A percentile compares a stretch with the other conserved stretches of the same genome.
Conservation (phyloP, 2,888 invertebrate genomes). For the Deilephila elpenor region DNA sequence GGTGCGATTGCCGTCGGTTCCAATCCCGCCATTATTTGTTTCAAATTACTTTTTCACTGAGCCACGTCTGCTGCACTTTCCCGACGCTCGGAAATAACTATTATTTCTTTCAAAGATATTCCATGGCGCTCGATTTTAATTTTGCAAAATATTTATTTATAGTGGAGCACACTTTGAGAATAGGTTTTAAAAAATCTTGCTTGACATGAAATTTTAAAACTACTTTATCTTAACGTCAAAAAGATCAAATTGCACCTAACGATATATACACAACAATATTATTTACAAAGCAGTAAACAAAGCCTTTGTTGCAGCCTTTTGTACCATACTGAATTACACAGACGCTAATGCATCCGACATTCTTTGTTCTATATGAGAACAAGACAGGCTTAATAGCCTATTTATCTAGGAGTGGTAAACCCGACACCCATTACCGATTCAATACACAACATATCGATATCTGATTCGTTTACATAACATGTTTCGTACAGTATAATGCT, state of each 20-base stretch:
- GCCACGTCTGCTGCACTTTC: constrained; percentile 12
- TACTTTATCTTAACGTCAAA: too few relatives aligned
- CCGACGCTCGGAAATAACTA: not conserved
- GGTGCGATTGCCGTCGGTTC: constrained; percentile 2
- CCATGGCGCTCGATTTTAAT: constrained; percentile 6
- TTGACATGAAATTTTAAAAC: too few relatives aligned
- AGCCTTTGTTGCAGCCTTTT: too few relatives aligned
- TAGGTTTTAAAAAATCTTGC: not conserved
- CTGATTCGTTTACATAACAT: constrained; percentile 53
- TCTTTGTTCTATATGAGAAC: constrained; percentile 11
- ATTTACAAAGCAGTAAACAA: too few relatives aligned
- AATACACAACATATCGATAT: constrained; percentile 50
- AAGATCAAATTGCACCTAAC: too few relatives aligned
- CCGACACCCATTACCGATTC: constrained; percentile 46
- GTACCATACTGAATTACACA: too few relatives aligned
- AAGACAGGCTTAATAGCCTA: not conserved
- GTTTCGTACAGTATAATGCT: constrained; percentile 35
- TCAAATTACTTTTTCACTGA: constrained; percentile 22
- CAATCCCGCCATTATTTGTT: constrained; percentile 18
- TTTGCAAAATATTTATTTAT: not conserved
- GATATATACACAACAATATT: too few relatives aligned
- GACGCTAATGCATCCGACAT: not conserved
- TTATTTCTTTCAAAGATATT: constrained; percentile 17
- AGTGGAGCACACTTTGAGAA: too few relatives aligned
- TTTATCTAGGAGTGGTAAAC: constrained; percentile 24